phyloP scores from a whole-genome alignment of 2,113 vertebrate genomes.

The Mesoclemmys tuberculata region DNA sequence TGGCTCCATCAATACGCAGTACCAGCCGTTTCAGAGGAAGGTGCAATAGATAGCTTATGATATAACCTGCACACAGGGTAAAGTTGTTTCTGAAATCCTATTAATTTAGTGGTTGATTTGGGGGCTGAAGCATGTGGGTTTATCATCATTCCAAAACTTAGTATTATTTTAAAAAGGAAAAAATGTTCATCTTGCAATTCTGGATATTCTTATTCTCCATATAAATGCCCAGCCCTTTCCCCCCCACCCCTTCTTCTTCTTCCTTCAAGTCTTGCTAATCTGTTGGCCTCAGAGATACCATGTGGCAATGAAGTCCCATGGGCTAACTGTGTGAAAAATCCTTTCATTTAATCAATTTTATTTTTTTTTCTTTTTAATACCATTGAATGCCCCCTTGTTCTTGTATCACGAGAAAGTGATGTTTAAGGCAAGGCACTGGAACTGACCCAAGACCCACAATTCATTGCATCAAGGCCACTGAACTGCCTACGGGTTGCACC shows the following conservation, averaged over 20 bases:
- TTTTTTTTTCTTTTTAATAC: slow-evolving; percentile 66
- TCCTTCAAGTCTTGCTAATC: not conserved
- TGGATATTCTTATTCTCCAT: slow-evolving; percentile 11
- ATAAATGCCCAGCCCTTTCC: slow-evolving; percentile 22
- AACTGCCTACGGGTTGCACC: slow-evolving; percentile 56
- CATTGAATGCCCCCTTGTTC: slow-evolving; percentile 50
- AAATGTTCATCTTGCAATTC: not conserved
- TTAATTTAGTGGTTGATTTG: not conserved
- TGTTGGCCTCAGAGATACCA: slow-evolving; percentile 56
- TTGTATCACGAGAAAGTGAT: slow-evolving; percentile 69
- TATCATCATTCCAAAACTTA: not conserved
- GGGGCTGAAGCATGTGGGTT: not conserved
- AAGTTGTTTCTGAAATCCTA: not conserved
- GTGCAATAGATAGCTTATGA: not conserved
- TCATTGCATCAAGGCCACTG: not conserved
- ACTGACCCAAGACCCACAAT: slow-evolving; percentile 63
- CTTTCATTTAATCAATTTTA: slow-evolving; percentile 74
- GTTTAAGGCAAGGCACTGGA: slow-evolving; percentile 65
- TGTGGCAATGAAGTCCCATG: slow-evolving; percentile 68
- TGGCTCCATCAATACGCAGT: not conserved
- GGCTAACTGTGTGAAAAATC: slow-evolving; percentile 65
- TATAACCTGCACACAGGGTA: not conserved
- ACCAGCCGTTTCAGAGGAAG: not conserved
- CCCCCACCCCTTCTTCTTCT: not conserved
- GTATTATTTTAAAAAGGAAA: too few relatives aligned